phyloP scores from a whole-genome alignment of 1,140 invertebrate genomes.

The Globodera rostochiensis region DNA sequence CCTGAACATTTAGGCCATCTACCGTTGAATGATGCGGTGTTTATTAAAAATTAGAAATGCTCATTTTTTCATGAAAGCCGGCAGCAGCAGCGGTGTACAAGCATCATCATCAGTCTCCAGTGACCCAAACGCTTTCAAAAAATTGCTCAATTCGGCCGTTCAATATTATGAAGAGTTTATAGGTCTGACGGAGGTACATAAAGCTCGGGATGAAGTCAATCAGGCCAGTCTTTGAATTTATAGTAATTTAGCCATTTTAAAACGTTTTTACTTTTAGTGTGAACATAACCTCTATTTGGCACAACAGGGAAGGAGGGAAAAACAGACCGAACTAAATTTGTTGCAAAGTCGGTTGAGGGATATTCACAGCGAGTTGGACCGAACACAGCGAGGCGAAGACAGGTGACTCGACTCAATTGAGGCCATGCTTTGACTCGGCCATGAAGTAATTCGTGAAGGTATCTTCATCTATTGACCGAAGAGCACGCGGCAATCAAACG shows the following conservation, averaged over 20 bases:
- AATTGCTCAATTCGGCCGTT: constrained; percentile 11
- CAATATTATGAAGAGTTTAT: constrained; percentile 39
- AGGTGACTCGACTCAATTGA: constrained; percentile 54
- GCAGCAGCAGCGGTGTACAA: not conserved
- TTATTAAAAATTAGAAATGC: not conserved
- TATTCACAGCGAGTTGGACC: constrained; percentile 74
- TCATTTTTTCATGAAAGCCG: not conserved
- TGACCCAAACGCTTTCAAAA: constrained; percentile 13
- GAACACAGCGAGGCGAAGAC: constrained; percentile 74
- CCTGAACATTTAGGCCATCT: not conserved
- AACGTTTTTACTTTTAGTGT: constrained; percentile 40
- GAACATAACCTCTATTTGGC: constrained; percentile 30
- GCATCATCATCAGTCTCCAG: not conserved
- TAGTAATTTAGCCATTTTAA: constrained; percentile 3
- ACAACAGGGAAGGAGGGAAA: constrained; percentile 67
- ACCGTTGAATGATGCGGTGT: not conserved
- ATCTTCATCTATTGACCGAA: constrained; percentile 71
- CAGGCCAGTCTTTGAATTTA: constrained; percentile 22
- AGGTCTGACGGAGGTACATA: constrained; percentile 39
- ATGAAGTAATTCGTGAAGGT: constrained; percentile 56
- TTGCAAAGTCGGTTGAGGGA: constrained; percentile 73
- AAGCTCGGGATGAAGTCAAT: constrained; percentile 37
- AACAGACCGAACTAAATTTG: constrained; percentile 69
- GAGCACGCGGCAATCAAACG: constrained; percentile 65
- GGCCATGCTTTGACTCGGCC: too few relatives aligned